A percentile compares a stretch with the other conserved stretches of the same genome.
These are phyloP conservation scores for Venustoraphidia nigricollis DNA, from an alignment of 2,888 invertebrate genomes.

Conservation along the genomic window DNA sequence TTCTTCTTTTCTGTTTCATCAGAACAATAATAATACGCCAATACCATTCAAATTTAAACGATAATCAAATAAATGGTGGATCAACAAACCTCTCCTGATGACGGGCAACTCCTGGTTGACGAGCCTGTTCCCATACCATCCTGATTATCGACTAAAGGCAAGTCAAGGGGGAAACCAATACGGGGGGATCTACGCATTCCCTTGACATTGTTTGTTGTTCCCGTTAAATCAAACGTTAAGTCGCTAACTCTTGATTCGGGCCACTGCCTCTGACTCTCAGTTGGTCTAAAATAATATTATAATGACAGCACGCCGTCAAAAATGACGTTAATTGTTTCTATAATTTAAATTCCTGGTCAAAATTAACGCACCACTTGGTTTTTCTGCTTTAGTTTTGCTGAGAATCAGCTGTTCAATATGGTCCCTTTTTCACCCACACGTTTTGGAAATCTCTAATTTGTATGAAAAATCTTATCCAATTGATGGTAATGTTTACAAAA, in stretches of 20 bases:
- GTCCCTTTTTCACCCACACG: too few species aligned
- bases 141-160: constrained; percentile 19
- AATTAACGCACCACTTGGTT: too few species aligned
- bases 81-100: constrained; percentile 13
- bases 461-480: too few species aligned
- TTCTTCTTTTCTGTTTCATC: not conserved
- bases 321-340: too few species aligned
- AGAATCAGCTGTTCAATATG: too few species aligned
- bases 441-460: too few species aligned
- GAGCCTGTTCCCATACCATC: constrained; percentile 1
- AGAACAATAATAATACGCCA: not conserved
- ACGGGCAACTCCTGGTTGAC: constrained; percentile 15
- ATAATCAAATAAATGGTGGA: not conserved
- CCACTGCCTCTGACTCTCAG: constrained; percentile 11
- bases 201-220: constrained; percentile 15
- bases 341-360: too few species aligned
- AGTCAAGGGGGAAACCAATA: constrained; percentile 25
- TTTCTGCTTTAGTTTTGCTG: too few species aligned
- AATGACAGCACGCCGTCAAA: too few species aligned
- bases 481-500: too few species aligned
- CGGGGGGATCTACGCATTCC: constrained; percentile 23
- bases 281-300: not conserved
- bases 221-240: constrained; percentile 15
- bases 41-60: not conserved
- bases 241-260: constrained; percentile 11